Base-by-base conservation (phyloP, 2,113 vertebrate genomes). In the Mungos mungo region DNA sequence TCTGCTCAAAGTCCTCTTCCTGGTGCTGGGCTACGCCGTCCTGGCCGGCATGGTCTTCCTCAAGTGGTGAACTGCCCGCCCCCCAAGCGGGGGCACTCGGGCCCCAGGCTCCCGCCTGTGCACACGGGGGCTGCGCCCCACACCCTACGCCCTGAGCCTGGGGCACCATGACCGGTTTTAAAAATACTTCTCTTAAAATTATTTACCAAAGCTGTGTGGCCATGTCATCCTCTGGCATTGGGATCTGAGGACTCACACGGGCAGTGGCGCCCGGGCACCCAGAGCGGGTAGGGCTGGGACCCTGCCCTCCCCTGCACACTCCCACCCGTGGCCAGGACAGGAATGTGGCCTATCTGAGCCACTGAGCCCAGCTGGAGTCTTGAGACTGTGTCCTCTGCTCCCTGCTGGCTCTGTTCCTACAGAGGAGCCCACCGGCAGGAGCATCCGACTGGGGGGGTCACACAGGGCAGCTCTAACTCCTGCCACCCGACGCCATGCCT, bases 1-100 rank as follows among this genome's bases (percentile, higher is more conserved):
- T 0, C 99, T 99, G 69, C 98, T 99, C 89, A 99, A 99, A 97
- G 99, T 99, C 65, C 99, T 99, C 83, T 99, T 99, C 98, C 98
- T 99, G 92, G 98, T 99, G 88, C 96, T 99, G 93, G 99, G 99
- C 4, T 99, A 99, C 13, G 25, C 99, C 0, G 83, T 97, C 5
- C 98, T 99, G 81, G 99, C 99, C 0, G 99, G 96, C 1, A 98
- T 99, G 29, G 98, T 99, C 83, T 99, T 99, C 90, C 98, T 99
- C 97, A 99, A 99, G 94, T 99, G 99, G 99, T 99, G 98, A 96
- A 8, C 0, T 0, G 0, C 1, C 72, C 16, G 1, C 10, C 52
- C 90, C 66, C 50, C 76, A 50, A 31, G 68, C 10, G 14, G 41
- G 41, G 47, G 50, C 63, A 41, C 23, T 16, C 90, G 7, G 65